Percentiles rank a stretch among this genome's conserved stretches.
phyloP scores from a whole-genome alignment of 53 echinoderm and acorn worm genomes.

The Holothuria leucospilota region DNA sequence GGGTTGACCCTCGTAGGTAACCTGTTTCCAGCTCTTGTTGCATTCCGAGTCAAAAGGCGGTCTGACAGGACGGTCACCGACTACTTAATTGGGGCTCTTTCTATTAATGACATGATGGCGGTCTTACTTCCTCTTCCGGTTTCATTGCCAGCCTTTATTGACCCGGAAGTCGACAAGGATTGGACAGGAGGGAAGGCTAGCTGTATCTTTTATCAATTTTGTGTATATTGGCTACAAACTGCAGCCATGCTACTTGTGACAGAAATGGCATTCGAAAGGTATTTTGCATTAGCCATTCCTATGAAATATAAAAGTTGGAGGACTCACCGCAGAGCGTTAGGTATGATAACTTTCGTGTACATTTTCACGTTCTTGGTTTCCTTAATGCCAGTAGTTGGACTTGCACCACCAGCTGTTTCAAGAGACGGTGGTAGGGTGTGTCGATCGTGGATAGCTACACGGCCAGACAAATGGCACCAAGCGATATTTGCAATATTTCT shows the following conservation, averaged over 20 bases:
- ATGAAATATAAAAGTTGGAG: slow-evolving; percentile 87
- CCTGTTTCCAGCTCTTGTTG: slow-evolving; percentile 88
- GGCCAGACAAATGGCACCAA: slow-evolving; percentile 75
- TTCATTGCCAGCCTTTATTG: slow-evolving; percentile 82
- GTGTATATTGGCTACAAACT: slow-evolving; percentile 90
- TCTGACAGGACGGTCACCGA: slow-evolving; percentile 84
- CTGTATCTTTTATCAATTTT: slow-evolving; percentile 94
- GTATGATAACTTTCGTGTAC: slow-evolving; percentile 76
- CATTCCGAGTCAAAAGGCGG: slow-evolving; percentile 73
- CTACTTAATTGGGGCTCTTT: slow-evolving; percentile 79
- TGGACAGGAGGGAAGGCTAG: slow-evolving; percentile 86
- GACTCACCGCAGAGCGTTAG: slow-evolving; percentile 63
- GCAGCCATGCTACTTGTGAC: slow-evolving; percentile 90
- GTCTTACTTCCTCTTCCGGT: slow-evolving; percentile 88
- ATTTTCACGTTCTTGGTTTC: slow-evolving; percentile 77
- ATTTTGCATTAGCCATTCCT: slow-evolving; percentile 82
- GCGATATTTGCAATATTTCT: slow-evolving; percentile 77
- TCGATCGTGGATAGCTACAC: slow-evolving; percentile 87
- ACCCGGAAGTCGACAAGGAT: slow-evolving; percentile 56
- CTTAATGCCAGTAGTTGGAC: slow-evolving; percentile 80
- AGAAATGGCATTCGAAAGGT: slow-evolving; percentile 89
- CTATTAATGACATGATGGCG: slow-evolving; percentile 86
- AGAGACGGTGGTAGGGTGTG: slow-evolving; percentile 61
- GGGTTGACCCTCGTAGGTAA: slow-evolving; percentile 81
- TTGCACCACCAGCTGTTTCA: slow-evolving; percentile 82